Evolutionary conservation across 2,797 vertebrate genomes (phyloP).

Genomic region (Melanotaenia trifasciata): DNA sequence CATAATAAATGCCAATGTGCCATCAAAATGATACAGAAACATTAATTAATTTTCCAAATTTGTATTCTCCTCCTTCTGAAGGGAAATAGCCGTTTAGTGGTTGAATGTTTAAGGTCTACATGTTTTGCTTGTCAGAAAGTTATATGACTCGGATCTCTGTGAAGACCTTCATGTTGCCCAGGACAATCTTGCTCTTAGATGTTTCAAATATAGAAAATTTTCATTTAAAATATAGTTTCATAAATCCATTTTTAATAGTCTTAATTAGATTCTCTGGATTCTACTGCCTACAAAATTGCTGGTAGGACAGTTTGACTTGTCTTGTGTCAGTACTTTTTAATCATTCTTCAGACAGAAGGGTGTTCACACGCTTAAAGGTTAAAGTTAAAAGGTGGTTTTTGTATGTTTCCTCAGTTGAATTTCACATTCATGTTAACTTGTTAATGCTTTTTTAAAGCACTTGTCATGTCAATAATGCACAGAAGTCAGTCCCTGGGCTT

Average conservation of each 20-base stretch:
- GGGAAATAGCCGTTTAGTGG: background rate
- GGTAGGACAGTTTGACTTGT: conserved; percentile 2
- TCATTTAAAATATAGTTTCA: no score
- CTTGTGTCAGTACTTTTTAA: background rate
- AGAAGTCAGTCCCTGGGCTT: conserved; percentile 9
- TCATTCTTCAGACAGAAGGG: background rate
- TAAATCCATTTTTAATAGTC: background rate
- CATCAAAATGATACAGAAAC: no score
- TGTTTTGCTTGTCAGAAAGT: background rate
- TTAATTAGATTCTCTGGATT: background rate
- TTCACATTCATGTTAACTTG: background rate
- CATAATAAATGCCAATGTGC: no score
- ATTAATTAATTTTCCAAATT: background rate
- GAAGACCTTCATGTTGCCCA: background rate
- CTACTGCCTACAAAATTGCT: background rate
- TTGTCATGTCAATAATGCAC: background rate
- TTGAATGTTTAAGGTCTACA: background rate
- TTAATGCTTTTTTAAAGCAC: background rate
- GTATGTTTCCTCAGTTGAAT: conserved; percentile 11
- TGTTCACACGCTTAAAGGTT: background rate
- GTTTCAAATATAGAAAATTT: no score
- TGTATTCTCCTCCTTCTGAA: background rate
- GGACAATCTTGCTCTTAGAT: background rate
- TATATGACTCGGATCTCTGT: background rate
- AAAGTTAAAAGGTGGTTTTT: background rate